These are phyloP conservation scores for Drosophila anomalata DNA, from an alignment of 2,888 invertebrate species.

Conservation along the genomic window DNA sequence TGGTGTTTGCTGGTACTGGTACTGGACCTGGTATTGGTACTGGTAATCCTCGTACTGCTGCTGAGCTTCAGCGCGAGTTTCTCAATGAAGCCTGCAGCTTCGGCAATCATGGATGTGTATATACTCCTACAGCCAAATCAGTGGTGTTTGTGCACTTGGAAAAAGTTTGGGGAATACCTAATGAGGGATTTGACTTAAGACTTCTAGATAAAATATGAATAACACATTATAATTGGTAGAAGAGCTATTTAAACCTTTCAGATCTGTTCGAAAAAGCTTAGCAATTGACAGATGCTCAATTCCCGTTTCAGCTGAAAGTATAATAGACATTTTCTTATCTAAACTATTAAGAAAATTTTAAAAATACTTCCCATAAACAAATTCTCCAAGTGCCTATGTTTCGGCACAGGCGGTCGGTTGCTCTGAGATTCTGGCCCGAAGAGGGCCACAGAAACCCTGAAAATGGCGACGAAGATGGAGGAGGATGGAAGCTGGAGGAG, in stretches of 20 bases:
- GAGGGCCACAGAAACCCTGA: conserved; percentile 23
- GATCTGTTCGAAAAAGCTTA: too few species aligned
- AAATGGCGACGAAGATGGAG: conserved; percentile 20
- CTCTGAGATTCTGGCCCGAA: conserved; percentile 30
- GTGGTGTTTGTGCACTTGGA: conserved; percentile 22
- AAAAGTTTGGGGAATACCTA: not conserved
- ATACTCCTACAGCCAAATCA: conserved; percentile 28
- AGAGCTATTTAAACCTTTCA: too few species aligned
- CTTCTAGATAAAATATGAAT: too few species aligned
- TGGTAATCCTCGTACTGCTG: conserved; percentile 33
- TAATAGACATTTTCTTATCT: too few species aligned
- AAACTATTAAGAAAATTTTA: too few species aligned
- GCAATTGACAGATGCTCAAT: not conserved
- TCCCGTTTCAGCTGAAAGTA: too few species aligned
- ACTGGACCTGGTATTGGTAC: conserved; percentile 45
- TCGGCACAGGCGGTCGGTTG: conserved; percentile 51
- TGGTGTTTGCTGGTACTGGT: not conserved
- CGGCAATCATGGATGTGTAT: conserved; percentile 43
- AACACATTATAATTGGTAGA: too few species aligned
- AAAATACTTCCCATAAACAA: too few species aligned
- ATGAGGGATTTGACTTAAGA: not conserved
- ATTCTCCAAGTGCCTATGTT: conserved; percentile 7
- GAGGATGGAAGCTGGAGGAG: not conserved
- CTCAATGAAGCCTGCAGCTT: conserved; percentile 76
- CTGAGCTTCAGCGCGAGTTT: conserved; percentile 52